Evolutionary conservation across 92 coral and sea anemone genomes (phyloP).

Genomic region (Epizoanthus illoricatus): DNA sequence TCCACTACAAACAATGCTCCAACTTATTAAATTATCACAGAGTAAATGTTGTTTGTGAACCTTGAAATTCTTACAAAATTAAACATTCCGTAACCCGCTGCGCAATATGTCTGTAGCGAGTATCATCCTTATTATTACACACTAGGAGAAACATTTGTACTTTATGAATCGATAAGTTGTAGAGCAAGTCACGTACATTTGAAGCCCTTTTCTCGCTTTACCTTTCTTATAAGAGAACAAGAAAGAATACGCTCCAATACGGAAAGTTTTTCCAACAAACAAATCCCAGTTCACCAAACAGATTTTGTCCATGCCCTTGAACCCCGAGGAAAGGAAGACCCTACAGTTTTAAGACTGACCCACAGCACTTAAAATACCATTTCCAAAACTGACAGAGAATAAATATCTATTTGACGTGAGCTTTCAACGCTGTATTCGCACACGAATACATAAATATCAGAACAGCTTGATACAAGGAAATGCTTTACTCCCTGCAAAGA

Average conservation of each 20-base stretch:
- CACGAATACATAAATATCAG: constrained; percentile 6
- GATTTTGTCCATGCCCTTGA: constrained; percentile 9
- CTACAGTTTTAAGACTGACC: constrained; percentile 39
- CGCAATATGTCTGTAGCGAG: constrained; percentile 3
- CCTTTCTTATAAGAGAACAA: background rate
- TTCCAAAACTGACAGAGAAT: constrained; percentile 40
- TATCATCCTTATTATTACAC: constrained; percentile 12
- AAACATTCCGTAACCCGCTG: constrained; percentile 36
- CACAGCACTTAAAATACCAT: constrained; percentile 63
- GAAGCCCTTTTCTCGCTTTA: background rate
- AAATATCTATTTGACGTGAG: constrained; percentile 42
- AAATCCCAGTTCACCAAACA: background rate
- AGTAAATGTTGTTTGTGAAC: background rate
- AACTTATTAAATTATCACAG: background rate
- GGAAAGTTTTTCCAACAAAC: background rate
- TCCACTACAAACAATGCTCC: background rate
- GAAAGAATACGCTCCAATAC: background rate
- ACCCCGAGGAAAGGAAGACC: background rate
- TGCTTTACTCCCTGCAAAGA: constrained; percentile 16
- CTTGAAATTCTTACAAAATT: constrained; percentile 16
- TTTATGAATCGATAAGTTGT: constrained; percentile 7
- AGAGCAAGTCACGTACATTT: constrained; percentile 10
- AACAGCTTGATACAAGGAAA: constrained; percentile 11
- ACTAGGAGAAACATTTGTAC: background rate
- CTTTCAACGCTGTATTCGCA: constrained; percentile 35